Evolutionary conservation across 2,888 invertebrate genomes (phyloP), one percentile per base, ranked within the genome.

Genomic region (Drepanosiphum platanoidis): DNA sequence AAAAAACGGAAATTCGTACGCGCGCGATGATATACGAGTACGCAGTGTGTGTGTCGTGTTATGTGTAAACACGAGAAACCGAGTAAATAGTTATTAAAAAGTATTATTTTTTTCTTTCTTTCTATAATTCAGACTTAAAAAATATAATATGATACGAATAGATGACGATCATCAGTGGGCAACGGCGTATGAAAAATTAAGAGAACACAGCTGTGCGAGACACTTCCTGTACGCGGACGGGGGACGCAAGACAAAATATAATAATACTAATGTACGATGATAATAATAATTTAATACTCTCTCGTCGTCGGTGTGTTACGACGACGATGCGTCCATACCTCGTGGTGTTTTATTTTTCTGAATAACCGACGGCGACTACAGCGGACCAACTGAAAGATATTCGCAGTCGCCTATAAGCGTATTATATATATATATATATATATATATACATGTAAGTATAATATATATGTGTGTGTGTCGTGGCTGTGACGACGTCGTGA

Each of bases 101-200:
- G 66, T 34, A 5, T 18, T 22, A n/a, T n/a, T 15, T 27, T 22
- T 8, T 18, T 52, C 32, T 32, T 74, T 36, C n/a, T 36, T 61
- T 39, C 18, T 18, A n/a, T 18, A 8, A 4, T 52, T 52, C 52
- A 5, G 3, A 3, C 13, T 27, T 66, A 22, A n/a, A 32, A n/a
- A 78, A 39, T 27, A 68, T 64, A 64, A 64, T 64, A 27, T 27
- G 64, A 68, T 46, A 30, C 22, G 30, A 78, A 68, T 36, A 11
- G 30, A 30, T n/a, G n/a, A n/a, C n/a, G n/a, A n/a, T n/a, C 8
- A 61, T 27, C n/a, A 22, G n/a, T 39, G 71, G 11, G n/a, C 39
- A 2, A 27, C 7, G 7, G 11, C 39, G 39, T 71, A 36, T 68
- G 34, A 36, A 71, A 39, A 30, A 74, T 18, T 2, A 11, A n/a